Evolutionary conservation across 2,113 vertebrate genomes (phyloP).

Genomic region (Gambusia affinis): DNA sequence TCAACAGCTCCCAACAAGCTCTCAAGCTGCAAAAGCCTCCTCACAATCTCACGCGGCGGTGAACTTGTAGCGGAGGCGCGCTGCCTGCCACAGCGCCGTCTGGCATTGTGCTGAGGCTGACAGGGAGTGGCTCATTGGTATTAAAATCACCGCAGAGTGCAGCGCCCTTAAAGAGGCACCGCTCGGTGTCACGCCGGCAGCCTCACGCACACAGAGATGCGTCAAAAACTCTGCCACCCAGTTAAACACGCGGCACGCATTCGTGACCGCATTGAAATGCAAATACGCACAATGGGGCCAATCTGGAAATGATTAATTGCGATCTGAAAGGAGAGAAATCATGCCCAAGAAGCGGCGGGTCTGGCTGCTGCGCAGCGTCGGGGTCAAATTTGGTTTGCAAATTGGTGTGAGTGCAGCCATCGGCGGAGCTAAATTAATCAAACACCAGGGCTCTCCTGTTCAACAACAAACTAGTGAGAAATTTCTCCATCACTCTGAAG

Average conservation of each 20-base stretch:
- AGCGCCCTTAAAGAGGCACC: slow-evolving; percentile 54
- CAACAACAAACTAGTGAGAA: slow-evolving; percentile 53
- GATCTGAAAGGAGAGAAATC: not conserved
- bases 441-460: slow-evolving; percentile 6
- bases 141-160: slow-evolving; percentile 56
- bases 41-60: slow-evolving; percentile 1
- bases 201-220: not conserved
- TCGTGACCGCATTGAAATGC: not conserved
- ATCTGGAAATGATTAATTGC: not conserved
- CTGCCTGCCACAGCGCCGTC: slow-evolving; percentile 27
- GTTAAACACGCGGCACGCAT: not conserved
- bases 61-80: slow-evolving; percentile 33
- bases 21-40: not conserved
- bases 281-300: not conserved
- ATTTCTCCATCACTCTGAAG: slow-evolving; percentile 35
- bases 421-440: slow-evolving; percentile 52
- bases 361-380: not conserved
- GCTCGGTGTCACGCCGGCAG: slow-evolving; percentile 36
- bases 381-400: not conserved
- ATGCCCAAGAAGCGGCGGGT: not conserved
- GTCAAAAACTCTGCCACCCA: not conserved
- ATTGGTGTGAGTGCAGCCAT: not conserved
- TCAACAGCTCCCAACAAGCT: slow-evolving; percentile 12
- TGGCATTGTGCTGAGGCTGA: slow-evolving; percentile 43
- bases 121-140: slow-evolving; percentile 70